Evolutionary conservation across 2,888 invertebrate species (phyloP), one percentile per base, ranked within the genome.

Genomic region (Amaurobius ferox): DNA sequence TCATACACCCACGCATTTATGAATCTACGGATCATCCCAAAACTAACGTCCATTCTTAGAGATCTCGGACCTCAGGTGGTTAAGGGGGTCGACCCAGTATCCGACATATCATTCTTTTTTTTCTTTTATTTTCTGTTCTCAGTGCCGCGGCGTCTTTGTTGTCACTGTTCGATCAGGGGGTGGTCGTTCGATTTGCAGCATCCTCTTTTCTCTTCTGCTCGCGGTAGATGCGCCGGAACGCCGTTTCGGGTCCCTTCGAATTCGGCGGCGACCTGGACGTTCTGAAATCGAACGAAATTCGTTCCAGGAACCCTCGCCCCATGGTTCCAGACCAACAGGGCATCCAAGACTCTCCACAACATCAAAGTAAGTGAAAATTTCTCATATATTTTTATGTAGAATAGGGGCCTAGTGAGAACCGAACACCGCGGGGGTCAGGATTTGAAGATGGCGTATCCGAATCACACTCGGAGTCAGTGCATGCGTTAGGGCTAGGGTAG

Each of bases 181-280:
- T 55, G 23, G 55, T 55, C 23, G 23, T 19, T 23, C 23, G 19
- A 23, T 19, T 23, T 23, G 55, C 55, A 55, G 19, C 55, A 19
- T 55, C 55, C 23, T 55, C 23, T 55, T 23, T 55, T 23, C 23
- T 55, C 55, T 55, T 55, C 55, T 55, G 55, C 55, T 55, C 55
- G 55, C 55, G 55, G 55, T 55, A 23, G 23, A 55, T 55, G 55
- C 55, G 55, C 55, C 55, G 23, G 55, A 16, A 55, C 55, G 55
- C 55, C 55, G 55, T 55, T 55, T 55, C 55, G 55, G 55, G 23
- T 55, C 55, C 55, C 23, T 55, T 55, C 55, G 55, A 55, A 55
- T 55, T 55, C 55, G 55, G 55, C 55, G 55, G 55, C 55, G 55
- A 55, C 55, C 55, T 55, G 23, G 55, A 55, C 55, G 55, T 55